Conservation (phyloP, 2,113 vertebrate species). For the Eidolon helvum region DNA sequence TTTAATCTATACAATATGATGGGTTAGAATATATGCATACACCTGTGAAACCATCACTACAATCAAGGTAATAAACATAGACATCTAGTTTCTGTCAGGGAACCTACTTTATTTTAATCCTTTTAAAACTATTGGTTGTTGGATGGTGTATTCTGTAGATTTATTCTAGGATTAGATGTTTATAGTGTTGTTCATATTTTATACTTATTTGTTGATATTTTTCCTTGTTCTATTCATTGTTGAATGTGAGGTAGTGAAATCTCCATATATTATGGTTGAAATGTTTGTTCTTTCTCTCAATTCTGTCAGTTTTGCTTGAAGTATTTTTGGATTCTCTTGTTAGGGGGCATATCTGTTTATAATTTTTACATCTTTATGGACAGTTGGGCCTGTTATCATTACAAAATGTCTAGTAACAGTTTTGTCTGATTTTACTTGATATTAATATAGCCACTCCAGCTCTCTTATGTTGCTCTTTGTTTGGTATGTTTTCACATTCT, state of each 20-base stretch:
- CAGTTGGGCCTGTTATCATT: background rate
- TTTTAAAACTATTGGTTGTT: background rate
- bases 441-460: background rate
- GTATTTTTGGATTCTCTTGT: background rate
- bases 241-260: background rate
- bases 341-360: background rate
- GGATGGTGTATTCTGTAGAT: background rate
- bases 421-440: background rate
- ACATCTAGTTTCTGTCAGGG: background rate
- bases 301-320: background rate
- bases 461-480: background rate
- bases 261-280: background rate
- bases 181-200: background rate
- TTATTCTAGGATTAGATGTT: background rate
- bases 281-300: background rate
- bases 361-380: background rate
- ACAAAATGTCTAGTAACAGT: background rate
- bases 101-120: background rate
- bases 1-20: background rate
- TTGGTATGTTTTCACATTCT: background rate
- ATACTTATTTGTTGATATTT: background rate
- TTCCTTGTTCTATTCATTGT: background rate
- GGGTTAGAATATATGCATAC: background rate
- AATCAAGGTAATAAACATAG: background rate
- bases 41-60: background rate